These are phyloP conservation scores for Agonopterix alstromeriana DNA, from an alignment of 2,888 invertebrate genomes.

Conservation along the genomic window DNA sequence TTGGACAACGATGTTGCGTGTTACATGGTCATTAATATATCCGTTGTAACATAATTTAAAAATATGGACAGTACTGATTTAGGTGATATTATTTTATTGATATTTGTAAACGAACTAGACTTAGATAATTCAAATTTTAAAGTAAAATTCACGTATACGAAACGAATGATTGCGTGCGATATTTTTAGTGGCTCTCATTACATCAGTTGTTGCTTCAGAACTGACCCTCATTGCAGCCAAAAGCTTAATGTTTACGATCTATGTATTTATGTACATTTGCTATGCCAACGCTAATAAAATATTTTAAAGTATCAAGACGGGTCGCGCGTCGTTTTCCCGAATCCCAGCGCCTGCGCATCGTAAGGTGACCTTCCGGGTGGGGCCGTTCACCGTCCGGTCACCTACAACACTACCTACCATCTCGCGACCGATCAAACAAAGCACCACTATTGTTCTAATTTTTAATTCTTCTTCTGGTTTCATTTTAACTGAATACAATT, in stretches of 20 bases:
- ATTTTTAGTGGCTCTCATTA: background rate
- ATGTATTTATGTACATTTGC: background rate
- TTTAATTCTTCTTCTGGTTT: slow-evolving; percentile 9
- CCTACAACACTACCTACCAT: slow-evolving; percentile 25
- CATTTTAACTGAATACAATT: no score
- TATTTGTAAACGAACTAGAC: no score
- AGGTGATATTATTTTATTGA: no score
- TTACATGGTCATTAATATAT: no score
- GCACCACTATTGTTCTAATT: slow-evolving; percentile 26
- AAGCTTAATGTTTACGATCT: background rate
- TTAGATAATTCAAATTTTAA: no score
- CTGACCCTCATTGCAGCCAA: background rate
- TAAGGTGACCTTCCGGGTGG: slow-evolving; percentile 68
- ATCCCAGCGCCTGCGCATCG: slow-evolving; percentile 26
- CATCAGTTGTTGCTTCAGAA: background rate
- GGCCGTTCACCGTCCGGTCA: slow-evolving; percentile 42
- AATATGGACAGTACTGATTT: no score
- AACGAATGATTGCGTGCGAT: background rate
- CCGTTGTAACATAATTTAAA: no score
- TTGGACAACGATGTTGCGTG: no score
- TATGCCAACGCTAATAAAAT: background rate
- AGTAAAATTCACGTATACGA: no score
- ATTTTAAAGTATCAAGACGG: slow-evolving; percentile 7
- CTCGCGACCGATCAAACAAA: slow-evolving; percentile 9
- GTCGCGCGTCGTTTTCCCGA: slow-evolving; percentile 24